These are phyloP conservation scores for Sisyra terminalis DNA, from an alignment of 2,888 invertebrate species.

Conservation along the genomic window DNA sequence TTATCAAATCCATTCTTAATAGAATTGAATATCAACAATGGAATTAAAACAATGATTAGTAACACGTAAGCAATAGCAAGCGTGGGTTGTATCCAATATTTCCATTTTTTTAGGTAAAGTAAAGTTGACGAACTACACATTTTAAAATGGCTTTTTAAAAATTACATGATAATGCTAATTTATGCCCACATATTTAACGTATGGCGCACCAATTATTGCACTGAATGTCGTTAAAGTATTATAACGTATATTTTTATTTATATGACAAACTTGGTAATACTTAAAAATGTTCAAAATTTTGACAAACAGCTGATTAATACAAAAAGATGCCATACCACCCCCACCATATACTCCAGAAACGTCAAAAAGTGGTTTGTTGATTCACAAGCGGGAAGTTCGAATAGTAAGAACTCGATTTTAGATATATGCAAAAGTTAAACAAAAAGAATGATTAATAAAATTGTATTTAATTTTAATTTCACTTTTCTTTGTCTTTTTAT, in stretches of 20 bases:
- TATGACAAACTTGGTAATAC: not conserved
- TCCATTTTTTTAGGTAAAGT: constrained; percentile 41
- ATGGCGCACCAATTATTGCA: not conserved
- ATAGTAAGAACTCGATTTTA: too few species aligned
- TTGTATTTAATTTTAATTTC: too few species aligned
- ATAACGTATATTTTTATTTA: not conserved
- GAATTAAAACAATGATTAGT: constrained; percentile 68
- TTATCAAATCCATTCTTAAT: constrained; percentile 62
- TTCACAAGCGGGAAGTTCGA: too few species aligned
- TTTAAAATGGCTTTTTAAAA: constrained; percentile 9
- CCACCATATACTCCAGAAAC: too few species aligned
- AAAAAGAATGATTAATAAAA: too few species aligned
- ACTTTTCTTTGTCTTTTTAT: too few species aligned
- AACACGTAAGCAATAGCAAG: constrained; percentile 64
- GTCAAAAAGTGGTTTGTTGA: too few species aligned
- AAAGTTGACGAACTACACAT: constrained; percentile 21
- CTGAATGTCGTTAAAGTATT: not conserved
- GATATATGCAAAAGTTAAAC: too few species aligned
- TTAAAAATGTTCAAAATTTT: not conserved
- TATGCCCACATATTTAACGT: too few species aligned
- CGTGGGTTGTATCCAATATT: constrained; percentile 79
- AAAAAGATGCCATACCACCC: too few species aligned
- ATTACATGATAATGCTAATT: too few species aligned
- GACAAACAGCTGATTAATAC: too few species aligned
- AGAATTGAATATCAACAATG: constrained; percentile 63